Percentiles rank a stretch among this genome's conserved stretches.
phyloP scores from a whole-genome alignment of 2,888 invertebrate species.

The Hydrotaea diabolus region DNA sequence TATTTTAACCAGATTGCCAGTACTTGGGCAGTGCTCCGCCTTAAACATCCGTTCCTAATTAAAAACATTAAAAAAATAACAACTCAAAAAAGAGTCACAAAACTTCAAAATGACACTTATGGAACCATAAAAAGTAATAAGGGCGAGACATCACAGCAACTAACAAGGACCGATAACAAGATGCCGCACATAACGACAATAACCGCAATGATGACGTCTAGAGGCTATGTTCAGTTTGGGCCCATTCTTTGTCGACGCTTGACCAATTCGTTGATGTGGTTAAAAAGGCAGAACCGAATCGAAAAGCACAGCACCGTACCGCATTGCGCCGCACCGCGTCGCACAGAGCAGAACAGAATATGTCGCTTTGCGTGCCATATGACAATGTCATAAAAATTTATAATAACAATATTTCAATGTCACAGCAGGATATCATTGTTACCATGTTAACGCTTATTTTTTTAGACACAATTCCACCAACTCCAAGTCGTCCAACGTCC shows the following conservation, averaged over 20 bases:
- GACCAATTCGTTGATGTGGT: no score
- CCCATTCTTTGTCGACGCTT: neutral
- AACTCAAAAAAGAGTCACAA: constrained; percentile 8
- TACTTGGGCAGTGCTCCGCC: neutral
- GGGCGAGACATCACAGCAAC: neutral
- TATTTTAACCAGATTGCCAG: neutral
- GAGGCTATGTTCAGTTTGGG: no score
- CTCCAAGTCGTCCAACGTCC: constrained; percentile 53
- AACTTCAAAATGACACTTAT: constrained; percentile 33
- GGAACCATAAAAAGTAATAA: constrained; percentile 34
- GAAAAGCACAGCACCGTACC: neutral
- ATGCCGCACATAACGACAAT: neutral
- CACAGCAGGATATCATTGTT: constrained; percentile 81
- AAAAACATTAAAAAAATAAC: constrained; percentile 22
- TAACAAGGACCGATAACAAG: constrained; percentile 29
- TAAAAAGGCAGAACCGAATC: neutral
- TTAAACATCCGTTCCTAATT: constrained; percentile 31
- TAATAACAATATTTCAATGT: constrained; percentile 80
- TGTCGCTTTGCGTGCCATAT: constrained; percentile 70
- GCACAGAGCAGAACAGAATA: constrained; percentile 37
- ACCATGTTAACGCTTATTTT: constrained; percentile 81
- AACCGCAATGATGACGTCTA: neutral
- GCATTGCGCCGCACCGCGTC: no score
- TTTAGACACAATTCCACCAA: constrained; percentile 70
- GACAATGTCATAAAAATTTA: constrained; percentile 78